Base-by-base conservation (phyloP, 2,888 invertebrate genomes). In the Oscheius sp. region DNA sequence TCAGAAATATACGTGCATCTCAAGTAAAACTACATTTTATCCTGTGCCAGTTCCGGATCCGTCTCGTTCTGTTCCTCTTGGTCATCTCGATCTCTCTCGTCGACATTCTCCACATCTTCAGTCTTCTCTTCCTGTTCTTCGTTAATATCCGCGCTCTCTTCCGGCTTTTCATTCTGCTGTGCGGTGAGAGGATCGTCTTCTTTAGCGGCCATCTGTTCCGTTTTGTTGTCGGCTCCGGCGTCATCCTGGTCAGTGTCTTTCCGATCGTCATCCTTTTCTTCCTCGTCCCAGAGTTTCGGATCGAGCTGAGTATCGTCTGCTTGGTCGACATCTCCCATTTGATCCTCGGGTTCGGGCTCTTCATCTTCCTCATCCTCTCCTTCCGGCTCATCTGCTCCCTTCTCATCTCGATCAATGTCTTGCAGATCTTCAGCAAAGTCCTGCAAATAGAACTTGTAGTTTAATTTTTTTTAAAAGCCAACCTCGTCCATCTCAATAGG, bases 241-340 rank as follows among this genome's bases (percentile, higher is more conserved):
- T 83, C 75, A 47, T 83, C 78, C 71, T 83, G 79, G 50, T 83
- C 94, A 93, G 94, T 94, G 79, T 94, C 93, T 87, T 87, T 58
- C 78, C 51, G 55, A 35, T 76, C 73, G n/a, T 80, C 75, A 29
- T 80, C 73, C 35, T 89, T 87, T 42, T 89, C 84, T 21, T 94
- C 93, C 0, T 94, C 94, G 75, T 98, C 95, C 33, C 96, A 98
- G 95, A 98, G 96, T 92, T 97, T 94, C 89, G 97, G 96, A 81
- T 97, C 96, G 2, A 94, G 91, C 83, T 97, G 94, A 32, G 94
- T 93, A 78, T 94, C 92, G 42, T 93, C 93, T 13, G 93, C 92
- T 21, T 92, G 91, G 1, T 92, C 91, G 0, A 91, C 82, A 9
- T 84, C 82, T 29, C 68, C 83, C 65, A 81, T 78, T 66, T 84